These are phyloP conservation scores for Uromys caudimaculatus DNA, from an alignment of 2,797 vertebrate species.

Conservation along the genomic window DNA sequence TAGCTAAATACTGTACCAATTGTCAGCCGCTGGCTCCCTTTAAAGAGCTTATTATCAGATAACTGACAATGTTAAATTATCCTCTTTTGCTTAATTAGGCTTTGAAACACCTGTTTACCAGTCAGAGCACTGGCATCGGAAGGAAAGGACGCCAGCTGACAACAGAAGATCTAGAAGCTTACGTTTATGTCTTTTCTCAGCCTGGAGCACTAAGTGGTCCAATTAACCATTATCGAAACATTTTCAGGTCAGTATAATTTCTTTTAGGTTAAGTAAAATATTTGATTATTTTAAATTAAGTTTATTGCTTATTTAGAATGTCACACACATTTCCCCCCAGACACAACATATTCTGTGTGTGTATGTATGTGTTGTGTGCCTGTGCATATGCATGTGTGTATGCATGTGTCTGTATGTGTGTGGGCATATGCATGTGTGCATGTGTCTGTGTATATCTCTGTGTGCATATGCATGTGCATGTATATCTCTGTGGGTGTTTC, in stretches of 20 bases:
- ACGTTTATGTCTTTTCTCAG: constrained; percentile 97
- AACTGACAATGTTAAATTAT: constrained; percentile 32
- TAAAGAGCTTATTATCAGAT: constrained; percentile 23
- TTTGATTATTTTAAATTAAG: constrained; percentile 53
- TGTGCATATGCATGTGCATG: not conserved
- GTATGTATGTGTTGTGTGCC: not conserved
- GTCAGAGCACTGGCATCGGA: constrained; percentile 94
- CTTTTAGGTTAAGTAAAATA: constrained; percentile 52
- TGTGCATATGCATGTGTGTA: too few species aligned
- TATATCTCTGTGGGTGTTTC: not conserved
- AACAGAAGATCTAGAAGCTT: constrained; percentile 96
- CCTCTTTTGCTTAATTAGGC: constrained; percentile 86
- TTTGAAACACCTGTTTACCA: constrained; percentile 95
- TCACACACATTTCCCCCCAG: not conserved
- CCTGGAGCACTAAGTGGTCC: constrained; percentile 96
- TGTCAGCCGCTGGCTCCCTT: not conserved
- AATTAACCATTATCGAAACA: constrained; percentile 97
- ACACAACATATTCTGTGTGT: not conserved
- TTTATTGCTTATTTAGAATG: not conserved
- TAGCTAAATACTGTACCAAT: not conserved
- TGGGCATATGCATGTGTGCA: not conserved
- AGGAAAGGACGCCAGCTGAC: constrained; percentile 94
- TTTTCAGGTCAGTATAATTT: constrained; percentile 93
- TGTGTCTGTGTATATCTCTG: not conserved
- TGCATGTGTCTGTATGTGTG: not conserved